Conservation (phyloP, 2,113 vertebrate genomes). For the Pavo muticus region DNA sequence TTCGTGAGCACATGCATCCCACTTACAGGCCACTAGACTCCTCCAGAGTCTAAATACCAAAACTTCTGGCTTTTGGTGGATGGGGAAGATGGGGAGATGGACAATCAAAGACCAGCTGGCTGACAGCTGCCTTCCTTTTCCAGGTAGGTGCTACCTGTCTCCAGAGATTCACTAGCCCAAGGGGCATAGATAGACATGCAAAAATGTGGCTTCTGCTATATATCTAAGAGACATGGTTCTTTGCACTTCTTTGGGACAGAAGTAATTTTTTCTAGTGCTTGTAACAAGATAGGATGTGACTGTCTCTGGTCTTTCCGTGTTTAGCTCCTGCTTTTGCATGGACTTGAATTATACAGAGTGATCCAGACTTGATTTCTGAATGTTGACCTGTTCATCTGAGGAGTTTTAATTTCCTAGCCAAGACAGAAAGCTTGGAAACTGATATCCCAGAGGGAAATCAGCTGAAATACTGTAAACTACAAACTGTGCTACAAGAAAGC, state of each 20-base stretch:
- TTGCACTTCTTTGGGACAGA: not conserved
- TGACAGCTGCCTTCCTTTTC: not conserved
- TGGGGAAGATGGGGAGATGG: not conserved
- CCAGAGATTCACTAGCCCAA: not conserved
- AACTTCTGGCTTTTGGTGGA: not conserved
- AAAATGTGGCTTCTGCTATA: not conserved
- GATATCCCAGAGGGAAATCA: conserved; percentile 54
- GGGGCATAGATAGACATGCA: not conserved
- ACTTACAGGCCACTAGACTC: not conserved
- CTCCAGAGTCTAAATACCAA: not conserved
- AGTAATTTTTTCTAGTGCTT: not conserved
- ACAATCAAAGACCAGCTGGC: not conserved
- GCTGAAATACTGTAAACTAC: conserved; percentile 39
- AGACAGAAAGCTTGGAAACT: conserved; percentile 59
- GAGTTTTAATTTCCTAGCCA: conserved; percentile 44
- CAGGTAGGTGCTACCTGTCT: not conserved
- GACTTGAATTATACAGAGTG: not conserved
- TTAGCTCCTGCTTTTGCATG: not conserved
- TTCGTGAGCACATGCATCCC: not conserved
- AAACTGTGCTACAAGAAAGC: conserved; percentile 31
- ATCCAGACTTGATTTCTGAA: conserved; percentile 34
- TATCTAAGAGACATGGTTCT: not conserved
- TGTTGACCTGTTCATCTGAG: not conserved
- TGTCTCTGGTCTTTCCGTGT: conserved; percentile 8
- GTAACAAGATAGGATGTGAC: not conserved